Percentiles rank a stretch among this genome's conserved stretches.
Conservation (phyloP, 1,140 invertebrate genomes). For the Pogonus chalceus region DNA sequence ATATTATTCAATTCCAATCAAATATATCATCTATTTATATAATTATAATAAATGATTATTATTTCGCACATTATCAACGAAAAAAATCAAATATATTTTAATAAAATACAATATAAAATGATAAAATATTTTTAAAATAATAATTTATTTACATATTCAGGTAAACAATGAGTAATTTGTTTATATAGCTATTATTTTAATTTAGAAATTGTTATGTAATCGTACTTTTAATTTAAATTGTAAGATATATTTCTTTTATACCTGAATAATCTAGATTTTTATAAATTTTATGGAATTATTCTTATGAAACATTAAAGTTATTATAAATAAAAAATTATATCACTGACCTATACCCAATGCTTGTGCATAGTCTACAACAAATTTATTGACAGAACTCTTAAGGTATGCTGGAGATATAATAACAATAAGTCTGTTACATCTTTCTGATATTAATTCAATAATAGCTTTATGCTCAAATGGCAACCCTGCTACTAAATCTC, state of each 20-base stretch:
- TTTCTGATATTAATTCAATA: constrained; percentile 57
- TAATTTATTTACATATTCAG: too few species aligned
- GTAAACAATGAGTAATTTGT: too few species aligned
- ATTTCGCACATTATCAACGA: not conserved
- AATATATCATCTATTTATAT: constrained; percentile 14
- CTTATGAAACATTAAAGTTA: constrained; percentile 1
- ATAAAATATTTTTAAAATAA: too few species aligned
- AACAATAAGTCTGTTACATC: constrained; percentile 61
- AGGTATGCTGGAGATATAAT: constrained; percentile 63
- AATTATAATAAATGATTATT: constrained; percentile 8
- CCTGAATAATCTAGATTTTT: not conserved
- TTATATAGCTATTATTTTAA: not conserved
- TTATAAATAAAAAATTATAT: constrained; percentile 11
- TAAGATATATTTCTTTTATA: constrained; percentile 9
- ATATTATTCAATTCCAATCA: too few species aligned
- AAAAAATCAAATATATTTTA: not conserved
- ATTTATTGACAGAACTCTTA: constrained; percentile 54
- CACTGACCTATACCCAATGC: constrained; percentile 57
- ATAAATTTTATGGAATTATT: not conserved
- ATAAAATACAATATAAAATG: not conserved
- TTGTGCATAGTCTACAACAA: constrained; percentile 62
- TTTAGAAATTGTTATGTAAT: not conserved
- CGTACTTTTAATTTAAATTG: constrained; percentile 12
- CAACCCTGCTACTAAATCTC: constrained; percentile 52
- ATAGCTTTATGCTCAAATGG: constrained; percentile 58